A percentile compares a stretch with the other conserved stretches of the same genome.
Evolutionary conservation across 2,797 vertebrate genomes (phyloP).

Genomic region (Pangasius djambal): DNA sequence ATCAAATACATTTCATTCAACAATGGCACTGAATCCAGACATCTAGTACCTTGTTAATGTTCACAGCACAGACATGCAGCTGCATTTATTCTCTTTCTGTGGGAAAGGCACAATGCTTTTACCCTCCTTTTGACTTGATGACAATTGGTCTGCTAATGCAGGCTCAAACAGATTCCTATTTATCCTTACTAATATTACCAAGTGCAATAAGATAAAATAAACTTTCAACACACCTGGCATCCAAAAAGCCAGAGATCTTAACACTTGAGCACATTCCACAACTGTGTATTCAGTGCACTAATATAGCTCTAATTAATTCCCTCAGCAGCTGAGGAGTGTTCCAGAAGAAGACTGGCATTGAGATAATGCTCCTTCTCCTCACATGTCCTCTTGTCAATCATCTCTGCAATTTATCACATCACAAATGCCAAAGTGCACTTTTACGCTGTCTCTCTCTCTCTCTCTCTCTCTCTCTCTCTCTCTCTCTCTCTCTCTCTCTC

Average conservation of each 20-base stretch:
- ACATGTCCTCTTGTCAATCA: conserved; percentile 37
- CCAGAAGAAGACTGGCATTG: conserved; percentile 41
- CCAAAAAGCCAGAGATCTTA: not conserved
- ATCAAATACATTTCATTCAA: not conserved
- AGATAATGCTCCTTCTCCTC: conserved; percentile 37
- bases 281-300: conserved; percentile 33
- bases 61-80: not conserved
- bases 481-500: not conserved
- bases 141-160: not conserved
- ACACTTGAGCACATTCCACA: conserved; percentile 35
- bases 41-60: not conserved
- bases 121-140: not conserved
- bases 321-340: conserved; percentile 23
- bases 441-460: not conserved
- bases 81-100: not conserved
- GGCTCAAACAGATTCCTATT: not conserved
- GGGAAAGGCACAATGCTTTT: not conserved
- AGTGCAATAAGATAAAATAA: not conserved
- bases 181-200: not conserved
- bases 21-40: not conserved
- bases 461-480: not conserved
- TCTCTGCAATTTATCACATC: conserved; percentile 28
- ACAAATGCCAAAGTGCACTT: conserved; percentile 35
- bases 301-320: conserved; percentile 50
- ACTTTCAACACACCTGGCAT: conserved; percentile 5